Evolutionary conservation across 2,888 invertebrate genomes (phyloP), one percentile per base, ranked within the genome.

Genomic region (Nomada ruficornis): DNA sequence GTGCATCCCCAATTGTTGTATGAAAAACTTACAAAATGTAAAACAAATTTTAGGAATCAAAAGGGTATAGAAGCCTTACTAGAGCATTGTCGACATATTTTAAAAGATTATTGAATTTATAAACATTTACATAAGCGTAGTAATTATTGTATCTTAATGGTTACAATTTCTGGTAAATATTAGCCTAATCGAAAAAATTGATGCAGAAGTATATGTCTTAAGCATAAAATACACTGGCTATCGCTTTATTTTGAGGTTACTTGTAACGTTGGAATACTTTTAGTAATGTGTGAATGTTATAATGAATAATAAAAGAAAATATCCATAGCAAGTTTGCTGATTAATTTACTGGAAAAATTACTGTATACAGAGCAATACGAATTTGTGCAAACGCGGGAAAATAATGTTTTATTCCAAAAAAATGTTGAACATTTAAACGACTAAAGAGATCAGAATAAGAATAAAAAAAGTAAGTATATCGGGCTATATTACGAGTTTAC

Each of bases 11-110:
- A 93, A 67, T 90, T 95, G 26, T 92, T 96, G 13, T 93, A 95
- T 89, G 94, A 95, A 86, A 96, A 96, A 93, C 94, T 96, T 29
- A 94, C 95, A 78, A 94, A 94, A 0, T 96, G 95, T 85, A 95
- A 95, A 82, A 94, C 94, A 68, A 94, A 96, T 65, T 95, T 96
- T 84, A 94, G 96, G 82, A 96, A 96, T 90, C 95, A 96, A 89
- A 89, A 93, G 55, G 73, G 95, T 94, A 7, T 94, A 47, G 90
- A 93, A 10, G 84, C 81, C 75, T 82, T 94, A 23, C 72, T 92
- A 42, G 74, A 87, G 20, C 86, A 89, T 70, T 89, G 91, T 71
- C 84, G 89, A 71, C 81, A 73, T 20, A 79, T 88, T 68, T 73
- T 85, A 47, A 47, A 18, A 11, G 67, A 42, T 23, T 63, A 57